Percentiles rank a stretch among this genome's conserved stretches.
These are phyloP conservation scores for Ctenopoma kingsleyae DNA, from an alignment of 2,797 vertebrate species.

Conservation along the genomic window DNA sequence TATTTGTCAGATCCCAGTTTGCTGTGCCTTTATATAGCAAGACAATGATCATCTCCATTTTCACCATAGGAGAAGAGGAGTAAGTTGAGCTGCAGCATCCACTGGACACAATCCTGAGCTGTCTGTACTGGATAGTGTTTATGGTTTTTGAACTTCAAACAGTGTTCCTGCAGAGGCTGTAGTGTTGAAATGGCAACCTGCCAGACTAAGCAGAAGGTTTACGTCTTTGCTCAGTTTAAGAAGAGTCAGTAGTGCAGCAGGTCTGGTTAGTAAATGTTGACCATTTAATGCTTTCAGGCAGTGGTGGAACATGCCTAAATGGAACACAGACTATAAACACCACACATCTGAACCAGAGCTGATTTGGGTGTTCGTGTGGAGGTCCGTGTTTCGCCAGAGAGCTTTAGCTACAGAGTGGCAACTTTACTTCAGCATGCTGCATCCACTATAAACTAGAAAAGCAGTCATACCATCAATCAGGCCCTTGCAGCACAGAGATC, in stretches of 20 bases:
- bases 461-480: background rate
- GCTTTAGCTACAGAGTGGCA: no score
- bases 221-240: background rate
- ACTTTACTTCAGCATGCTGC: no score
- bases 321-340: no score
- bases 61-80: background rate
- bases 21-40: background rate
- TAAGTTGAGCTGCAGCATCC: slow-evolving; percentile 7
- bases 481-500: background rate
- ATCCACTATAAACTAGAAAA: background rate
- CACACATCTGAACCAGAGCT: no score
- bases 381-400: no score
- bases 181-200: slow-evolving; percentile 11
- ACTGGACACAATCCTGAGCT: background rate
- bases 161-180: slow-evolving; percentile 2
- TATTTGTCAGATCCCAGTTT: background rate
- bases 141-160: slow-evolving; percentile 15
- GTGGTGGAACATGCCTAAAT: no score
- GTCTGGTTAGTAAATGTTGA: no score
- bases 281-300: no score
- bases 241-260: background rate
- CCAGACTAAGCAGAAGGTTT: background rate
- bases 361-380: no score
- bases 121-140: background rate
- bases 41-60: background rate